These are phyloP conservation scores for Sebastes aleutianus DNA, from an alignment of 2,797 vertebrate genomes.

Conservation along the genomic window DNA sequence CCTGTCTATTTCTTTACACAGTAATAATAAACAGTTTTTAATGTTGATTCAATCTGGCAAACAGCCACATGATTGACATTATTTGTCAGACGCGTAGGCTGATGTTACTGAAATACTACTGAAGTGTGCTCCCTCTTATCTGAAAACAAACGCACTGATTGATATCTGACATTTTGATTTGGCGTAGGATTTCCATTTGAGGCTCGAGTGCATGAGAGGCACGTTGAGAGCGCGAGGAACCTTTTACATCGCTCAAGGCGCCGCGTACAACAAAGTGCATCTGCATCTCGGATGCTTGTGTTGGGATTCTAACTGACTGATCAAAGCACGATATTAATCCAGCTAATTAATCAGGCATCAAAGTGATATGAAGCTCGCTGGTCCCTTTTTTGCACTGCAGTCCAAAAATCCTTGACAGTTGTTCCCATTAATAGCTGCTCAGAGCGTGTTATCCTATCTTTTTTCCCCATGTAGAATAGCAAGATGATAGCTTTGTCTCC, in stretches of 20 bases:
- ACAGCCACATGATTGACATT: constrained; percentile 34
- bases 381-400: constrained; percentile 8
- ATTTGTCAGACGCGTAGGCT: constrained; percentile 34
- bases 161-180: constrained; percentile 63
- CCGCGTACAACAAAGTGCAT: constrained; percentile 48
- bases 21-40: constrained; percentile 2
- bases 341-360: constrained; percentile 66
- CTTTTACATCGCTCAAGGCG: constrained; percentile 47
- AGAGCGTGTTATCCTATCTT: constrained; percentile 43
- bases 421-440: constrained; percentile 38
- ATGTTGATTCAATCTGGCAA: constrained; percentile 36
- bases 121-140: constrained; percentile 22
- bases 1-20: neutral
- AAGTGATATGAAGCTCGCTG: constrained; percentile 35
- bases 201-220: constrained; percentile 33
- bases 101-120: constrained; percentile 24
- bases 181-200: constrained; percentile 35
- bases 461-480: constrained; percentile 26
- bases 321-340: constrained; percentile 64
- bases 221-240: constrained; percentile 23
- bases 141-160: constrained; percentile 50
- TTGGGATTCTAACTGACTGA: constrained; percentile 55
- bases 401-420: constrained; percentile 56
- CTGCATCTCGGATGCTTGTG: constrained; percentile 38
- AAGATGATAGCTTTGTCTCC: constrained; percentile 52